Conservation (phyloP, 2,797 vertebrate species). For the Bufotes viridis region DNA sequence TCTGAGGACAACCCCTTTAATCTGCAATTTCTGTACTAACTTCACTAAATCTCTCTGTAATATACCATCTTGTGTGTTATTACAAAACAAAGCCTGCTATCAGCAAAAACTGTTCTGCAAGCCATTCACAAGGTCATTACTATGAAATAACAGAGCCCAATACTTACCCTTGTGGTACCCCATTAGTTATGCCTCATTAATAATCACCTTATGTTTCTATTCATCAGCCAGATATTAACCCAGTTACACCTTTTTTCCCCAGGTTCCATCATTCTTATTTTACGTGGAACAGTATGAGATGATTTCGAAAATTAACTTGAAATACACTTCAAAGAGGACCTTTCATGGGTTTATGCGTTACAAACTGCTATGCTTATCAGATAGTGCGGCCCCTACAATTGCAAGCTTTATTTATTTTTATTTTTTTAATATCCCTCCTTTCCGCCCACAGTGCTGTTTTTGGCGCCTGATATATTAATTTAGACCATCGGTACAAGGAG, state of each 20-base stretch:
- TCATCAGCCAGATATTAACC: not conserved
- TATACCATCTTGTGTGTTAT: not conserved
- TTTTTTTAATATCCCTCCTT: too few relatives aligned
- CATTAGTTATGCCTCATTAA: conserved; percentile 1
- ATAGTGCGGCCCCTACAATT: too few relatives aligned
- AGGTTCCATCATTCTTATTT: not conserved
- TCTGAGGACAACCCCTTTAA: not conserved
- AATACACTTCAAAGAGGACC: not conserved
- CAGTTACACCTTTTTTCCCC: not conserved
- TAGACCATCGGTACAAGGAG: too few relatives aligned
- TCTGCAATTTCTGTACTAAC: not conserved
- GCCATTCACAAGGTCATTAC: not conserved
- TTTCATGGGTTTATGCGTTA: too few relatives aligned
- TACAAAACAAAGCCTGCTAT: not conserved
- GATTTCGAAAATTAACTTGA: not conserved
- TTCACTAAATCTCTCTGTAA: not conserved
- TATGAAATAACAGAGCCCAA: not conserved
- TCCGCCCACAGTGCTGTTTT: too few relatives aligned
- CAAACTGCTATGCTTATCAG: too few relatives aligned
- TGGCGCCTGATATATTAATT: too few relatives aligned
- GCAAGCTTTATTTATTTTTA: too few relatives aligned
- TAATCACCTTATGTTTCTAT: not conserved
- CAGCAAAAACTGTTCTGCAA: not conserved
- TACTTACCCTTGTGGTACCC: not conserved
- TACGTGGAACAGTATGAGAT: not conserved